Evolutionary conservation across 2,888 invertebrate species (phyloP).

Genomic region (Choreutis nemorana): DNA sequence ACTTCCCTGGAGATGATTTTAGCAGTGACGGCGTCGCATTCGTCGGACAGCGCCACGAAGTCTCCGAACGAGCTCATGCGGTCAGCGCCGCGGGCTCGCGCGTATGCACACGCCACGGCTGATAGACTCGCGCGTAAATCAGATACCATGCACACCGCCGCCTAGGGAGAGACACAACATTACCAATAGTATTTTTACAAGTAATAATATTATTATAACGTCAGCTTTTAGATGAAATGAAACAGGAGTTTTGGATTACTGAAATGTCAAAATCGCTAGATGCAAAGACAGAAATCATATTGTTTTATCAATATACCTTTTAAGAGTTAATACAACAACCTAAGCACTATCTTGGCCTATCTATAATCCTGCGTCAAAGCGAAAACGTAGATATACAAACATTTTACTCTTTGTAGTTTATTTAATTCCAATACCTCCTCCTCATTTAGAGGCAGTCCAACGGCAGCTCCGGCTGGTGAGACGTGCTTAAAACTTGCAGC

Average conservation of each 20-base stretch:
- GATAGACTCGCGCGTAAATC: slow-evolving; percentile 78
- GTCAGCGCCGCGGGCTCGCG: slow-evolving; percentile 95
- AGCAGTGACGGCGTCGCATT: slow-evolving; percentile 90
- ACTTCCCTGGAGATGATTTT: slow-evolving; percentile 92
- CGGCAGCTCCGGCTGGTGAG: slow-evolving; percentile 96
- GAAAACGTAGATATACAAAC: not conserved
- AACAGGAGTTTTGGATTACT: no score
- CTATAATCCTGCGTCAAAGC: no score
- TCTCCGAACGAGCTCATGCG: slow-evolving; percentile 99
- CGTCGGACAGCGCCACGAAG: slow-evolving; percentile 92
- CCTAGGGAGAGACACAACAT: no score
- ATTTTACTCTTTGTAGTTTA: not conserved
- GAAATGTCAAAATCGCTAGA: no score
- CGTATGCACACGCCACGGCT: slow-evolving; percentile 91
- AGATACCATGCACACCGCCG: slow-evolving; percentile 92
- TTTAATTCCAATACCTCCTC: slow-evolving; percentile 65
- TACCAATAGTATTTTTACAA: no score
- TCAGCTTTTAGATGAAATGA: no score
- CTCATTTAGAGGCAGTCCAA: slow-evolving; percentile 79
- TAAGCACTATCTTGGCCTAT: no score
- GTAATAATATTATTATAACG: no score
- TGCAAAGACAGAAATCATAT: no score
- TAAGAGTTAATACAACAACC: no score
- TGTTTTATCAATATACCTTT: no score
- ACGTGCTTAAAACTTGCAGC: slow-evolving; percentile 98